A percentile compares a stretch with the other conserved stretches of the same genome.
These are phyloP conservation scores for Aulostomus chinensis DNA, from an alignment of 2,797 vertebrate genomes.

Conservation along the genomic window DNA sequence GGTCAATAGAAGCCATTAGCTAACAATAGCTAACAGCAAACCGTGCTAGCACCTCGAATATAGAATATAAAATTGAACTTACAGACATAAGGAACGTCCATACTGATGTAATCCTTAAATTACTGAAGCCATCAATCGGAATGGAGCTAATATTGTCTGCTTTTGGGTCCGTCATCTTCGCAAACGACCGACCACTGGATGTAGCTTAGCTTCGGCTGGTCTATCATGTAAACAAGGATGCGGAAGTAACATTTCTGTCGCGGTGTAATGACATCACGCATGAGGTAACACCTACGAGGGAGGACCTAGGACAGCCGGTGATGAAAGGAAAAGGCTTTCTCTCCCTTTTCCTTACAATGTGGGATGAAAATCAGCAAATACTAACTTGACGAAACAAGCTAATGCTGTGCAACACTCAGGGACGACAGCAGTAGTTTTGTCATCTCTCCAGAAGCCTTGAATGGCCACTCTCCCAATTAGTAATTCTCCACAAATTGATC, in stretches of 20 bases:
- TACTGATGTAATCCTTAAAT: constrained; percentile 79
- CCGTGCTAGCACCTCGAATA: background rate
- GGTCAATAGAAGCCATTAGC: background rate
- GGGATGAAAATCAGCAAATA: no score
- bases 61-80: constrained; percentile 39
- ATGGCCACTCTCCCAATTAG: no score
- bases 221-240: constrained; percentile 38
- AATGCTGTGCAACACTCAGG: no score
- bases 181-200: background rate
- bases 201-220: background rate
- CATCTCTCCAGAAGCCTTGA: no score
- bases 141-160: constrained; percentile 67
- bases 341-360: no score
- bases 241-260: constrained; percentile 26
- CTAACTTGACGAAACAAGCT: no score
- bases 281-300: no score
- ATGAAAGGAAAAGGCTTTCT: no score
- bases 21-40: background rate
- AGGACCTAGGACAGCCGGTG: no score
- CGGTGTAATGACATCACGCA: constrained; percentile 23
- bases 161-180: constrained; percentile 71
- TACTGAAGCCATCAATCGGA: constrained; percentile 79
- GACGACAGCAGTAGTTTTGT: no score
- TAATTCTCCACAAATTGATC: no score
- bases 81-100: constrained; percentile 84